Evolutionary conservation across 2,797 vertebrate species (phyloP).

Genomic region (Coilia nasus): DNA sequence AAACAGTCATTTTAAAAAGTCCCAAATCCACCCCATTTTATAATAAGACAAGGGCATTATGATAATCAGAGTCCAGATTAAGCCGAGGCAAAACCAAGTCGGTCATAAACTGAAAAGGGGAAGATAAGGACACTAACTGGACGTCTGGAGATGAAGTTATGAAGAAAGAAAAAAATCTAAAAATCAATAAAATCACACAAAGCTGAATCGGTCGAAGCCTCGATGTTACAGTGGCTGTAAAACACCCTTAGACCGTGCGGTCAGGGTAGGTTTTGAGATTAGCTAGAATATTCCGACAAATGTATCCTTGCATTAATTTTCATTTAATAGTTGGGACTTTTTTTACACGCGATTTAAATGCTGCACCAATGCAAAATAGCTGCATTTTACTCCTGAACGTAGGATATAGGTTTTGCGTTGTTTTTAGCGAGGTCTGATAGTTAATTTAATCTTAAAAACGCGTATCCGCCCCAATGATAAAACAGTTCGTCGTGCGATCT

Average conservation of each 20-base stretch:
- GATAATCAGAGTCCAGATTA: constrained; percentile 71
- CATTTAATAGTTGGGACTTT: neutral
- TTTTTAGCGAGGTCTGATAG: too few species aligned
- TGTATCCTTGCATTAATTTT: neutral
- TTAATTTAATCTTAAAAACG: too few species aligned
- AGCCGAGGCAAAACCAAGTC: constrained; percentile 59
- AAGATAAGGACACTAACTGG: constrained; percentile 50
- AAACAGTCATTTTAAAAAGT: constrained; percentile 54
- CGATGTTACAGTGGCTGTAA: neutral
- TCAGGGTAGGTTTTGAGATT: neutral
- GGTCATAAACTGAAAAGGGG: constrained; percentile 59
- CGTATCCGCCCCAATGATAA: too few species aligned
- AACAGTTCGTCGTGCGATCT: too few species aligned
- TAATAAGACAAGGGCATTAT: constrained; percentile 66
- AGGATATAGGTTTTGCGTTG: neutral
- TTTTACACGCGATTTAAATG: neutral
- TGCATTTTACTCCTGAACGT: neutral
- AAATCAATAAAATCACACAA: neutral
- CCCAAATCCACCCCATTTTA: constrained; percentile 70
- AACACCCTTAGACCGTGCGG: neutral
- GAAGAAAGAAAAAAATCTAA: neutral
- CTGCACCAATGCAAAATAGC: neutral
- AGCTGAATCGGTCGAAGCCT: neutral
- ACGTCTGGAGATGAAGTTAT: neutral
- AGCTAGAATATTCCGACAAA: neutral